These are phyloP conservation scores for Sylvicapra grimmia DNA, from an alignment of 2,113 vertebrate genomes.

Conservation along the genomic window DNA sequence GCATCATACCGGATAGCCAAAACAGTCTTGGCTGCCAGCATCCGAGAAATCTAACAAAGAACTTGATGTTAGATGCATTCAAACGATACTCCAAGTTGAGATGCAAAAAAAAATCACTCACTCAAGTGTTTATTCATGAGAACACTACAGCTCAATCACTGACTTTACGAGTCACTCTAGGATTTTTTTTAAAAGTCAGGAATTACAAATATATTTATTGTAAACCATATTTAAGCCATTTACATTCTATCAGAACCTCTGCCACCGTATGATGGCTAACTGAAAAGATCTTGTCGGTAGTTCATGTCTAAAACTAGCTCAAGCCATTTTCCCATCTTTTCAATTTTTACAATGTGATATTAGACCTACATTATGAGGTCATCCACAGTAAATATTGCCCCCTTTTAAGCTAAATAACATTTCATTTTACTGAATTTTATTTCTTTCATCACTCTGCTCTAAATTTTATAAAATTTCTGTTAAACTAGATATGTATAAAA, in stretches of 20 bases:
- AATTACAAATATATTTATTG: neutral
- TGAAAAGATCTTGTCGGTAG: neutral
- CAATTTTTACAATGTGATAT: neutral
- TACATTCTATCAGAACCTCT: neutral
- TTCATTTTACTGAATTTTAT: neutral
- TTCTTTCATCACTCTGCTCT: neutral
- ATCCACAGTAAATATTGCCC: neutral
- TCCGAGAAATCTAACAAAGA: slow-evolving; percentile 89
- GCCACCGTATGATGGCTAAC: neutral
- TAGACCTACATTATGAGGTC: neutral
- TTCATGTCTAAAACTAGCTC: neutral
- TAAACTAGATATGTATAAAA: neutral
- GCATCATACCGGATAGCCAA: slow-evolving; percentile 96
- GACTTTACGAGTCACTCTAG: neutral
- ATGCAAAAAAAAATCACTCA: neutral
- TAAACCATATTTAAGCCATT: neutral
- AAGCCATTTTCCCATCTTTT: neutral
- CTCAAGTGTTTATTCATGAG: neutral
- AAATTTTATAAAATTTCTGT: neutral
- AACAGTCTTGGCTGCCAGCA: slow-evolving; percentile 94
- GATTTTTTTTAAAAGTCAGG: neutral
- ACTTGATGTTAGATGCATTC: neutral
- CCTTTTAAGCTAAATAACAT: neutral
- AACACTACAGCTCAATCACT: neutral
- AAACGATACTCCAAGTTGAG: neutral